Evolutionary conservation across 2,113 vertebrate genomes (phyloP).

Genomic region (Fukomys damarensis): DNA sequence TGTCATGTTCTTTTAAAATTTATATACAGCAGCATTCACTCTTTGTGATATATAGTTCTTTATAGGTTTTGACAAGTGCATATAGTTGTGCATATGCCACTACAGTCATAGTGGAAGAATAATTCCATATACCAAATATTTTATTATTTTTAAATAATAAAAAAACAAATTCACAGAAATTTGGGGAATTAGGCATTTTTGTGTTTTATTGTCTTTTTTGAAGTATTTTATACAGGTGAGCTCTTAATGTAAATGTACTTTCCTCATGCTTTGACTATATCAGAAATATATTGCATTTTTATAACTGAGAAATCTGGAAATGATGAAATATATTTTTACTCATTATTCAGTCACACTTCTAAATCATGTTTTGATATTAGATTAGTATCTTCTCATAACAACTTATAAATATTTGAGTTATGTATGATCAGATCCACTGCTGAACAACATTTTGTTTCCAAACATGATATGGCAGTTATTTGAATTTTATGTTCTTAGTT

Average conservation of each 20-base stretch:
- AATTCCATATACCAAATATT: background rate
- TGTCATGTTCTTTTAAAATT: background rate
- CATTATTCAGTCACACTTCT: background rate
- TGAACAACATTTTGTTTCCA: background rate
- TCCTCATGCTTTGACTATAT: constrained; percentile 39
- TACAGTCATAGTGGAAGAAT: background rate
- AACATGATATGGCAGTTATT: background rate
- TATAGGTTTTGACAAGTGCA: constrained; percentile 30
- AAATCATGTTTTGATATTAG: background rate
- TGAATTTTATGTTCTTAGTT: background rate
- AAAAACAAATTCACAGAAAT: constrained; percentile 11
- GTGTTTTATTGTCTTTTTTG: constrained; percentile 26
- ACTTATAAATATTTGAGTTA: background rate
- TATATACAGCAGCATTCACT: background rate
- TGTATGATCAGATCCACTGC: background rate
- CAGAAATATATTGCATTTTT: constrained; percentile 1
- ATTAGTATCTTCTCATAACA: constrained; percentile 7
- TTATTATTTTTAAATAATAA: background rate
- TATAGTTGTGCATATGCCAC: background rate
- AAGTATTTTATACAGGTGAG: constrained; percentile 19
- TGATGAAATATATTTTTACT: constrained; percentile 2
- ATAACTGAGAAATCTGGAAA: constrained; percentile 53
- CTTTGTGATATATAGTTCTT: background rate
- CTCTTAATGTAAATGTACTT: constrained; percentile 14
- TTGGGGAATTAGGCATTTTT: constrained; percentile 27